phyloP scores from a whole-genome alignment of 2,113 vertebrate genomes.

The Accipiter virgatus region DNA sequence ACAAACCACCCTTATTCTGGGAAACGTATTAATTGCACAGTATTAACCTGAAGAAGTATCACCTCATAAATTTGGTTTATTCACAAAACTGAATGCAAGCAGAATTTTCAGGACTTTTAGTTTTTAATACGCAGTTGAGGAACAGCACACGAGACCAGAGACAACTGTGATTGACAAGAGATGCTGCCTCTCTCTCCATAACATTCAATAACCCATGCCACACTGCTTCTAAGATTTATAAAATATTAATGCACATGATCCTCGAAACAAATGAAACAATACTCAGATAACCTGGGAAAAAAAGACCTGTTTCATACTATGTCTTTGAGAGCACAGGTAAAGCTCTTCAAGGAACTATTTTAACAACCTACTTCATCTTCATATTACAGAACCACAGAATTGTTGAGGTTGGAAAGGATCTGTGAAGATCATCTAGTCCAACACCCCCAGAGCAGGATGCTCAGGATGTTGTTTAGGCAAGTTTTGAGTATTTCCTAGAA shows the following conservation, averaged over 20 bases:
- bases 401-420: not conserved
- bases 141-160: not conserved
- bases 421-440: not conserved
- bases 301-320: not conserved
- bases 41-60: not conserved
- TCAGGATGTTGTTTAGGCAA: not conserved
- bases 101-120: conserved; percentile 14
- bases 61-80: not conserved
- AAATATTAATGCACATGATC: conserved; percentile 26
- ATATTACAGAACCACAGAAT: not conserved
- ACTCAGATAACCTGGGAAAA: not conserved
- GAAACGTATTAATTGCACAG: not conserved
- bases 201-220: conserved; percentile 23
- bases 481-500: not conserved
- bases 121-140: conserved; percentile 23
- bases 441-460: accelerated
- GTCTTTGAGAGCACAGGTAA: not conserved
- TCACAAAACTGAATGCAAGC: conserved; percentile 23
- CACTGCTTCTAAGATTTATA: not conserved
- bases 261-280: conserved; percentile 28
- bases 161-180: conserved; percentile 21
- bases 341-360: not conserved
- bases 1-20: not conserved
- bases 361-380: not conserved
- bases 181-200: conserved; percentile 9